Evolutionary conservation across 2,113 vertebrate species (phyloP).

Genomic region (Lycocorax pyrrhopterus): DNA sequence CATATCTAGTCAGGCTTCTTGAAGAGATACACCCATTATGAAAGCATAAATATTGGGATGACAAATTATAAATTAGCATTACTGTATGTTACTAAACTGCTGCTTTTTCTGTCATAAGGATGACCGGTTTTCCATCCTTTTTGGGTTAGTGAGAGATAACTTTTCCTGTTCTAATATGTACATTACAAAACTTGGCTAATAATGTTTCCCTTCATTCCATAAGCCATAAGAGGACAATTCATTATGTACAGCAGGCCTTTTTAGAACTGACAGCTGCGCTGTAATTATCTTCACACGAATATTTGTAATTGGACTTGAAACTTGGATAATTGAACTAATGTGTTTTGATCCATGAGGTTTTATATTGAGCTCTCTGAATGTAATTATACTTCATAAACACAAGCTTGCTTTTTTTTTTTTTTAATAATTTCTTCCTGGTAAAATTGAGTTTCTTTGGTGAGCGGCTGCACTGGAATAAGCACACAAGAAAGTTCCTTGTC

Average conservation of each 20-base stretch:
- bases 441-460: not conserved
- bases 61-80: constrained; percentile 69
- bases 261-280: constrained; percentile 41
- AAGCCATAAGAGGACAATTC: constrained; percentile 47
- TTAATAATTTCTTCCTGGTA: not conserved
- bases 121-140: constrained; percentile 41
- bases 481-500: not conserved
- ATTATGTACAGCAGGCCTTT: constrained; percentile 45
- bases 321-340: constrained; percentile 60
- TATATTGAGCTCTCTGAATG: constrained; percentile 19
- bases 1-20: constrained; percentile 25
- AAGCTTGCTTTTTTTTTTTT: not conserved
- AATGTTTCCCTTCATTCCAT: constrained; percentile 38
- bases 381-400: constrained; percentile 43
- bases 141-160: constrained; percentile 52
- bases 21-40: not conserved
- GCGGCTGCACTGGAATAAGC: not conserved
- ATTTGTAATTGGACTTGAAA: constrained; percentile 55
- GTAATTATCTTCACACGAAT: constrained; percentile 62
- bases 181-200: constrained; percentile 51
- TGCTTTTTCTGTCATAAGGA: constrained; percentile 42
- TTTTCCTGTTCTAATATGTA: constrained; percentile 18
- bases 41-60: constrained; percentile 37
- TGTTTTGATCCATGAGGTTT: constrained; percentile 57
- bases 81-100: constrained; percentile 45